Evolutionary conservation across 2,888 invertebrate genomes (phyloP), one percentile per base, ranked within the genome.

Genomic region (Ypsolopha scabrella): DNA sequence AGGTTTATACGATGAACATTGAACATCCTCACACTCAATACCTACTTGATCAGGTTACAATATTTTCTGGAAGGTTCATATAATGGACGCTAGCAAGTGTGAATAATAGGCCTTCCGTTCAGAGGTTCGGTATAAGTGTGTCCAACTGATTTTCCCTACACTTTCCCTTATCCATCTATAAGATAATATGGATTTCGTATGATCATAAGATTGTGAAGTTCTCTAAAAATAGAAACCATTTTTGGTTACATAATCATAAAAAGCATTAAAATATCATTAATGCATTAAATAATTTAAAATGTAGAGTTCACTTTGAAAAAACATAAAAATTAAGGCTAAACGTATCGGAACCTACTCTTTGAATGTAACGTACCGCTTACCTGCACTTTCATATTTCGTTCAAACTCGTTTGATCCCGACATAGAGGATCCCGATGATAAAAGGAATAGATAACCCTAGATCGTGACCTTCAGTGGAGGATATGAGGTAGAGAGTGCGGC

Each of bases 391-490:
- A 37, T 7, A n/a, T 9, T 14, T 35, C 10, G 37, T 24, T 37
- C 47, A 13, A 37, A 47, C 37, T 9, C 11, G 43, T 43, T 9
- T 43, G 43, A 43, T 24, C 24, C 41, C 41, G 41, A 14, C 41
- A 41, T 41, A 41, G 14, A 41, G 14, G 14, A 41, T 41, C 39
- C 14, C 14, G 62, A 58, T 68, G 64, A 62, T 65, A 65, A 67
- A 70, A 65, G 64, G 65, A 69, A 73, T 70, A 64, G 72, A 77
- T 75, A 77, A 80, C 77, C 74, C 64, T 71, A 66, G 63, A 67
- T 66, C 70, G 65, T 75, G 80, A 77, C 77, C 76, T 79, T 72
- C 70, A 63, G 63, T 57, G 73, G 70, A 71, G 75, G 79, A 81
- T 80, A 75, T 79, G 81, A 78, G 72, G 64, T 68, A 70, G 72